Percentiles rank a stretch among this genome's conserved stretches.
phyloP scores from a whole-genome alignment of 2,888 invertebrate species.

The Scaptomyza caliginosa region DNA sequence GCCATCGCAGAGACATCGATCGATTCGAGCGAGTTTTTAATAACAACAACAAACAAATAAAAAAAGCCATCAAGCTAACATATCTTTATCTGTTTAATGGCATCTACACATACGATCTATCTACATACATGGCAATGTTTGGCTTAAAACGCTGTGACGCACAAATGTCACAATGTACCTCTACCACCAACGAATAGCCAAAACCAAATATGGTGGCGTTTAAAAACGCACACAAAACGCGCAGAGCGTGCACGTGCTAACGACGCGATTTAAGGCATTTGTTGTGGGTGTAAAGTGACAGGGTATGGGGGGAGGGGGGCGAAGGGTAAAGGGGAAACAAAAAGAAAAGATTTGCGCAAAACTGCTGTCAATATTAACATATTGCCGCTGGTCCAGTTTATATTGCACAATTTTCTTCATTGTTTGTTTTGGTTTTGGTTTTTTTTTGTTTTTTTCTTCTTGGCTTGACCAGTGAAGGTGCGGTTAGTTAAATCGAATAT shows the following conservation, averaged over 20 bases:
- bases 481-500: no score
- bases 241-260: slow-evolving; percentile 58
- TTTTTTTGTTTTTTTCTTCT: slow-evolving; percentile 26
- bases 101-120: slow-evolving; percentile 4
- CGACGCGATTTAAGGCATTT: not conserved
- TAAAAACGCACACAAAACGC: slow-evolving; percentile 55
- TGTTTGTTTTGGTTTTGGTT: no score
- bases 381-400: not conserved
- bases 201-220: slow-evolving; percentile 67
- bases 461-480: slow-evolving; percentile 15
- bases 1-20: slow-evolving; percentile 32
- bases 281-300: not conserved
- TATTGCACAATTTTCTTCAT: slow-evolving; percentile 43
- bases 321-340: not conserved
- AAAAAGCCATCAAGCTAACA: slow-evolving; percentile 7
- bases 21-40: slow-evolving; percentile 20
- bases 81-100: slow-evolving; percentile 13
- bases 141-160: slow-evolving; percentile 44
- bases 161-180: slow-evolving; percentile 27
- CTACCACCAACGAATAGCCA: slow-evolving; percentile 6
- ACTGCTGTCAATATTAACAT: slow-evolving; percentile 33
- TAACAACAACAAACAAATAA: not conserved
- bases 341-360: slow-evolving; percentile 27
- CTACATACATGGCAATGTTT: slow-evolving; percentile 44
- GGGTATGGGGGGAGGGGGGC: not conserved